Conservation (phyloP, 2,797 vertebrate genomes). For the Moxostoma hubbsi region DNA sequence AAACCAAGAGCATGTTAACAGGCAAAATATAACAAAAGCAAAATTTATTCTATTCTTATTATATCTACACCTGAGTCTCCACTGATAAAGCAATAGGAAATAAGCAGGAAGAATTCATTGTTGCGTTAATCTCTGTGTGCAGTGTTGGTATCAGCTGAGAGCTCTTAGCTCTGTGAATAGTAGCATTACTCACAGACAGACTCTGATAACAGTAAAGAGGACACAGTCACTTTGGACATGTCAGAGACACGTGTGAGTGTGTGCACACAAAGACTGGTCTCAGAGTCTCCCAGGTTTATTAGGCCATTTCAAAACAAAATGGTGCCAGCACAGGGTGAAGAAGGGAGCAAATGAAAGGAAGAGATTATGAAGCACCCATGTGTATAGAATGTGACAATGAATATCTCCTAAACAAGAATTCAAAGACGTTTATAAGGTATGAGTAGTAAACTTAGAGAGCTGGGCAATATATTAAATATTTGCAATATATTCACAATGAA, state of each 20-base stretch:
- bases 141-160: slow-evolving; percentile 72
- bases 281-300: too few species aligned
- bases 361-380: too few species aligned
- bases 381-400: too few species aligned
- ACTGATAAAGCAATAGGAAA: slow-evolving; percentile 45
- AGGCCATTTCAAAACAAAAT: too few species aligned
- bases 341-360: too few species aligned
- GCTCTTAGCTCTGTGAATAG: slow-evolving; percentile 74
- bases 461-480: too few species aligned
- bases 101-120: slow-evolving; percentile 42
- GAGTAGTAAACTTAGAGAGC: too few species aligned
- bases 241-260: slow-evolving; percentile 67
- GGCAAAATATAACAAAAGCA: slow-evolving; percentile 20
- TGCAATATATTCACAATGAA: too few species aligned
- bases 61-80: slow-evolving; percentile 41
- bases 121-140: slow-evolving; percentile 47
- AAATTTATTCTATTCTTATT: slow-evolving; percentile 13
- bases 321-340: too few species aligned
- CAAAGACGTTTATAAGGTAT: too few species aligned
- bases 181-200: slow-evolving; percentile 72
- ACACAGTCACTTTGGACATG: slow-evolving; percentile 64
- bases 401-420: too few species aligned
- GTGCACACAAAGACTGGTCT: slow-evolving; percentile 12
- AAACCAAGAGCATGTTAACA: background rate
- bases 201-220: slow-evolving; percentile 69